phyloP scores from a whole-genome alignment of 1,140 invertebrate species.

The Telenomus remus region DNA sequence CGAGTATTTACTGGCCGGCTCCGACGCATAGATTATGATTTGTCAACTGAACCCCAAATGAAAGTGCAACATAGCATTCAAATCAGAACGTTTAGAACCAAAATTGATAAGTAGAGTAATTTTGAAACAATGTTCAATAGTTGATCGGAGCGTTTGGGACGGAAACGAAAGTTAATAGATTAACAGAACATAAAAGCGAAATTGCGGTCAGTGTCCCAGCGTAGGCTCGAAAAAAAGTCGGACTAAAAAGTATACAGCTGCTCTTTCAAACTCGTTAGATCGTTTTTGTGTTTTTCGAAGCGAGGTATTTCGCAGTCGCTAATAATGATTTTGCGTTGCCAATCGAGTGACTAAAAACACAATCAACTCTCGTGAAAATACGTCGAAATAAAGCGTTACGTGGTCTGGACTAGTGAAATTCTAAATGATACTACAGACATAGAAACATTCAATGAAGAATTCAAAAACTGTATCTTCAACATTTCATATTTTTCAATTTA shows the following conservation, averaged over 20 bases:
- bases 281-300: conserved; percentile 46
- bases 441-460: conserved; percentile 8
- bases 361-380: conserved; percentile 63
- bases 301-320: conserved; percentile 52
- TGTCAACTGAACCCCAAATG: conserved; percentile 68
- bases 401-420: conserved; percentile 16
- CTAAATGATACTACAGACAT: not conserved
- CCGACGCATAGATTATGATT: conserved; percentile 77
- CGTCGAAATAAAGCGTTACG: conserved; percentile 62
- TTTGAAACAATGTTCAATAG: too few species aligned
- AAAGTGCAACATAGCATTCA: not conserved
- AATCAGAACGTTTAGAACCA: not conserved
- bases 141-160: too few species aligned
- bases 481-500: too few species aligned
- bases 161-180: too few species aligned
- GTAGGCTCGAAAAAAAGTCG: not conserved
- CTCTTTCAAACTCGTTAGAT: conserved; percentile 45
- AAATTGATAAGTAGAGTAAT: too few species aligned
- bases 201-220: too few species aligned
- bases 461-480: conserved; percentile 29
- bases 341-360: conserved; percentile 65
- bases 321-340: conserved; percentile 64
- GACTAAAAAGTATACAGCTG: conserved; percentile 19
- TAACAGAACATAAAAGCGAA: too few species aligned
- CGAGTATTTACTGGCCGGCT: conserved; percentile 76